These are phyloP conservation scores for Zaprionus capensis DNA, from an alignment of 1,140 invertebrate genomes.

Conservation along the genomic window DNA sequence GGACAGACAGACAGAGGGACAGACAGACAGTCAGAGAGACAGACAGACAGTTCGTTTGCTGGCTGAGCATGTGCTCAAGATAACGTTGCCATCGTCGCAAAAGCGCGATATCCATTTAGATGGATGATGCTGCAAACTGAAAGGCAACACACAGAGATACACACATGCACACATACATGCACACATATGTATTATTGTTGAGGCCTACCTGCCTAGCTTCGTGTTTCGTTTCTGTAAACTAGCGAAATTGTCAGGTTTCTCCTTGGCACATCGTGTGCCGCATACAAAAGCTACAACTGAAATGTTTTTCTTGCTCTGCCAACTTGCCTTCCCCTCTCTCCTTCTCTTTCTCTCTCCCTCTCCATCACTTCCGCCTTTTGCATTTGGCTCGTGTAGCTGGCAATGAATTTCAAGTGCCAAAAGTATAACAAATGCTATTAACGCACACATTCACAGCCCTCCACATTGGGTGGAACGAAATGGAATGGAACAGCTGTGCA, in stretches of 20 bases:
- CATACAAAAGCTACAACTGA: slow-evolving; percentile 36
- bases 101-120: slow-evolving; percentile 73
- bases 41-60: slow-evolving; percentile 1
- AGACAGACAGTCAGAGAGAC: not conserved
- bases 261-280: slow-evolving; percentile 25
- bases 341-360: not conserved
- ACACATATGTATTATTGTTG: slow-evolving; percentile 6
- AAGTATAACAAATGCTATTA: slow-evolving; percentile 30
- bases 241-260: slow-evolving; percentile 46
- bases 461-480: not conserved
- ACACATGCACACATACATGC: slow-evolving; percentile 18
- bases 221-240: slow-evolving; percentile 33
- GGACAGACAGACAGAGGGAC: slow-evolving; percentile 32
- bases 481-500: slow-evolving; percentile 16
- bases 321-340: not conserved
- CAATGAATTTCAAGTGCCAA: slow-evolving; percentile 70
- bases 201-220: slow-evolving; percentile 21
- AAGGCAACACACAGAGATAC: slow-evolving; percentile 21
- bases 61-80: slow-evolving; percentile 54
- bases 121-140: slow-evolving; percentile 63
- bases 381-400: slow-evolving; percentile 31
- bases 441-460: not conserved
- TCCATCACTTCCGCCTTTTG: not conserved
- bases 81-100: slow-evolving; percentile 40
- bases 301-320: not conserved